Evolutionary conservation across 2,113 vertebrate genomes (phyloP), one percentile per base, ranked within the genome.

Genomic region (Zosterops japonicus): DNA sequence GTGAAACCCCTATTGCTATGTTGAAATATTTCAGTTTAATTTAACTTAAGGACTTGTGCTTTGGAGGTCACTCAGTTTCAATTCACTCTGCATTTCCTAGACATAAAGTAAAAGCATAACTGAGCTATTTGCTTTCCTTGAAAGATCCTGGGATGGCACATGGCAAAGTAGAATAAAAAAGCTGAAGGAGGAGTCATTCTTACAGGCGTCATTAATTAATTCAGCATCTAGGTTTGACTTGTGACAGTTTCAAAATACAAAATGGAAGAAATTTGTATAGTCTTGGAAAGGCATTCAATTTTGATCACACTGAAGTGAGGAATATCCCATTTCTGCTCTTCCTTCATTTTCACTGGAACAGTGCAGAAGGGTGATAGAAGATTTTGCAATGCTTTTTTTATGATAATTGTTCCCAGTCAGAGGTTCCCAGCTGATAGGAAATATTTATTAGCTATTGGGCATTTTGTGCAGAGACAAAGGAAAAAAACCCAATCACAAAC

Each of bases 271-370:
- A 88, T 90, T 96, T 93, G 47, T 93, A 93, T 93, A 93, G 77
- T 90, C 91, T 97, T 72, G 63, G 83, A 91, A 94, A 93, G 87
- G 67, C 41, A 75, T 86, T 94, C 33, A 92, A 39, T 59, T 89
- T 83, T 80, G 41, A 33, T 80, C 5, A 8, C 49, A 68, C 6
- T 80, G 65, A 94, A 87, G 22, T 6, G 82, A 76, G 21, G 67
- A 96, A 83, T 63, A 83, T 20, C 29, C 28, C 53, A 75, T 81
- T 92, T 83, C 63, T 83, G 15, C 16, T 29, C 15, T 80, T 83
- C 39, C 33, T 87, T 69, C 87, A 42, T 78, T 76, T 84, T 79
- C 67, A 4, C 49, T 68, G 39, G 33, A 78, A 75, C 31, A 42
- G 33, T 42, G 11, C 41, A 68, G 36, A 52, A 84, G n/a, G 18